Percentiles rank a stretch among this genome's conserved stretches.
Conservation (phyloP, 2,888 invertebrate genomes). For the Xylocampa areola region DNA sequence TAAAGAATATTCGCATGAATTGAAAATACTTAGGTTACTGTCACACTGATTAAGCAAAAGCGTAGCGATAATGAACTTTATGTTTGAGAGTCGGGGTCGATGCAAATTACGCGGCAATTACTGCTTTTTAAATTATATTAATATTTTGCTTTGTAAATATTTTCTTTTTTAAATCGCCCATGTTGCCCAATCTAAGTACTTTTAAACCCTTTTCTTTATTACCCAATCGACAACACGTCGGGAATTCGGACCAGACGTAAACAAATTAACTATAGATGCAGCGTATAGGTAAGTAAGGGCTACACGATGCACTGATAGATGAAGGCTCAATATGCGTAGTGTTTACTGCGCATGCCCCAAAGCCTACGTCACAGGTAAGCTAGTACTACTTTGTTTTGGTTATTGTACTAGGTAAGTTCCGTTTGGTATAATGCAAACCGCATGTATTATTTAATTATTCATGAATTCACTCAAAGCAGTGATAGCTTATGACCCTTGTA, state of each 20-base stretch:
- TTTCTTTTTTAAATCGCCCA: too few relatives aligned
- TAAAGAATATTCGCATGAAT: too few relatives aligned
- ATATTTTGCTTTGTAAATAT: too few relatives aligned
- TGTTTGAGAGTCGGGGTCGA: not conserved
- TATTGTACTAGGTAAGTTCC: not conserved
- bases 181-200: too few relatives aligned
- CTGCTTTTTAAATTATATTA: too few relatives aligned
- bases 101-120: not conserved
- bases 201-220: too few relatives aligned
- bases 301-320: constrained; percentile 3
- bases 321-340: not conserved
- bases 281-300: not conserved
- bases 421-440: not conserved
- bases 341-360: constrained; percentile 29
- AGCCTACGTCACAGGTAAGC: constrained; percentile 5
- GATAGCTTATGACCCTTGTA: too few relatives aligned
- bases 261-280: not conserved
- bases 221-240: too few relatives aligned
- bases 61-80: too few relatives aligned
- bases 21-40: not conserved
- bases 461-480: too few relatives aligned
- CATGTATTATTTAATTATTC: too few relatives aligned
- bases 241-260: not conserved
- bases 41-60: not conserved
- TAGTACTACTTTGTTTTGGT: not conserved